Conservation (phyloP, 2,888 invertebrate species). For the Galeopsomyia nigrocyanea region DNA sequence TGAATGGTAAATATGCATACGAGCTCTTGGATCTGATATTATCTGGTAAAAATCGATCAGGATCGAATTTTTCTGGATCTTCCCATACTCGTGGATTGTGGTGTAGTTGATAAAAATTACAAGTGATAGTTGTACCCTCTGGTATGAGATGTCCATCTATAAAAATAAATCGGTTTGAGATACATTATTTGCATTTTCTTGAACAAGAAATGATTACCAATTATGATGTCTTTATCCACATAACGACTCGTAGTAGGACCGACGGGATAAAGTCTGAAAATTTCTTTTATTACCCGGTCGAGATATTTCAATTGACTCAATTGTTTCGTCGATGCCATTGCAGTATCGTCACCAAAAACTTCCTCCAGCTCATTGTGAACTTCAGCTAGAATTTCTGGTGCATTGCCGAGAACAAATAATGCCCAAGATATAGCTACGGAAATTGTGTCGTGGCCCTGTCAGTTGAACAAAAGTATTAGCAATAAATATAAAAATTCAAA, state of each 20-base stretch:
- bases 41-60: conserved; percentile 67
- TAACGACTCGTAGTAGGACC: conserved; percentile 70
- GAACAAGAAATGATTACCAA: conserved; percentile 62
- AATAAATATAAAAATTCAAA: too few relatives aligned
- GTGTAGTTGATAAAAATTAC: conserved; percentile 69
- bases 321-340: conserved; percentile 60
- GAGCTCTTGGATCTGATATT: conserved; percentile 61
- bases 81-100: conserved; percentile 69
- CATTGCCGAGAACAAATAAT: conserved; percentile 69
- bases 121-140: conserved; percentile 63
- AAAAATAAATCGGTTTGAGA: too few relatives aligned
- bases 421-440: conserved; percentile 71
- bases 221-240: conserved; percentile 67
- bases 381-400: conserved; percentile 70
- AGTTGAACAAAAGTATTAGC: conserved; percentile 9
- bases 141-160: conserved; percentile 65
- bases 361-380: conserved; percentile 66
- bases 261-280: conserved; percentile 71
- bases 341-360: conserved; percentile 62
- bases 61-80: conserved; percentile 69
- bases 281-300: conserved; percentile 74
- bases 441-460: conserved; percentile 71
- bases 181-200: too few relatives aligned
- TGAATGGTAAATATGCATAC: too few relatives aligned
- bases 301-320: conserved; percentile 70